Base-by-base conservation (phyloP, 2,888 invertebrate genomes). In the Brenthis hecate region DNA sequence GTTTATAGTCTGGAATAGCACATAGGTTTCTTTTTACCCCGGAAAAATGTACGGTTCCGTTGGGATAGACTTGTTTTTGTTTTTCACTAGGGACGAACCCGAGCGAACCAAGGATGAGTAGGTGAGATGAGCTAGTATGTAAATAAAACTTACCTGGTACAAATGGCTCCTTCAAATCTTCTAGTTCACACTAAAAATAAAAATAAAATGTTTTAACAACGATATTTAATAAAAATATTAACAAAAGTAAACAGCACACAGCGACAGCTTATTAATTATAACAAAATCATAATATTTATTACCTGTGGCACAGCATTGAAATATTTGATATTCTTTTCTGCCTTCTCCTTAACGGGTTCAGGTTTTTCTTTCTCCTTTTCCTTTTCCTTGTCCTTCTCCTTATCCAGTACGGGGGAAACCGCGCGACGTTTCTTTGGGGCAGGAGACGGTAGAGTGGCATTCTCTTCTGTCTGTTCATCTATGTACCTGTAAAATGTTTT, bases 381-480 rank as follows among this genome's bases (percentile, higher is more conserved):
- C n/a, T n/a, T n/a, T 19, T 19, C 28, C 28, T 28, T 28, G 28
- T 28, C 81, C 0, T 66, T 66, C 5, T 60, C 60, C 16, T 60
- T 60, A 16, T 60, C 60, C 11, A 62, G 5, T 3, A 72, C 53
- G 0, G 91, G 87, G 0, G 91, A 87, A 0, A 76, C 80, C 0
- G 79, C 86, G 47, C 89, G 86, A 1, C 87, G 82, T 69, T 88
- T 89, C 80, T 92, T 93, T 0, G 85, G 81, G 13, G 85, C 85
- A 0, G 91, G 89, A 0, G 89, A 85, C 0, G 89, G 87, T 0
- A 88, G 74, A 0, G 90, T 83, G 0, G 87, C 66, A 23, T 87
- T 88, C 0, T 93, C 93, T 66, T 91, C 92, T 0, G 86, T 86
- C n/a, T 92, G 91, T 65, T 93, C 93, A 69, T 93, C 93, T 66